Percentiles rank a stretch among this genome's conserved stretches.
Conservation (phyloP, 1,140 invertebrate genomes). For the Prorops nasuta region DNA sequence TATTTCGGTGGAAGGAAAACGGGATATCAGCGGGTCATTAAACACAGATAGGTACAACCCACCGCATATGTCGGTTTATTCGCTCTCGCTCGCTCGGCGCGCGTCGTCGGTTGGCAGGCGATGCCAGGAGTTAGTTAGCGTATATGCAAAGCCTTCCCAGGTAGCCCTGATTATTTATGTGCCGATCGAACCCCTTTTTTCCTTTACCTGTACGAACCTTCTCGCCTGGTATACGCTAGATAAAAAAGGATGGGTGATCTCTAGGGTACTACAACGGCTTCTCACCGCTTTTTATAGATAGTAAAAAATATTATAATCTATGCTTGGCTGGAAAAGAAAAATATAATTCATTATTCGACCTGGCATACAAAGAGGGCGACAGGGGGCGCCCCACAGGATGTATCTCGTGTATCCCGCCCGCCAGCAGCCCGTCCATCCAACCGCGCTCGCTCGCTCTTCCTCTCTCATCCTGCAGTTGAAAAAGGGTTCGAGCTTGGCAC, state of each 20-base stretch:
- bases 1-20: too few relatives aligned
- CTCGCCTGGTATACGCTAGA: background rate
- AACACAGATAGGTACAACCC: slow-evolving; percentile 36
- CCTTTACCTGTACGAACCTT: slow-evolving; percentile 15
- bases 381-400: slow-evolving; percentile 38
- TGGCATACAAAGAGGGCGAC: slow-evolving; percentile 45
- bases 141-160: slow-evolving; percentile 46
- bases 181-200: slow-evolving; percentile 21
- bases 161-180: slow-evolving; percentile 38
- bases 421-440: too few relatives aligned
- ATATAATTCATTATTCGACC: slow-evolving; percentile 55
- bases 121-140: slow-evolving; percentile 37
- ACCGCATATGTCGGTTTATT: slow-evolving; percentile 40
- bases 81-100: slow-evolving; percentile 15
- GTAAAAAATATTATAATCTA: slow-evolving; percentile 57
- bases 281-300: slow-evolving; percentile 46
- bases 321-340: slow-evolving; percentile 55
- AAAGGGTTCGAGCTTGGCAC: too few relatives aligned
- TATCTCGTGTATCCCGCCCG: slow-evolving; percentile 49
- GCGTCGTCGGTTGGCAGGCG: slow-evolving; percentile 12
- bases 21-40: slow-evolving; percentile 35
- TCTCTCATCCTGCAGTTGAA: too few relatives aligned
- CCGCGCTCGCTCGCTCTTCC: too few relatives aligned
- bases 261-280: slow-evolving; percentile 17
- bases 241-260: slow-evolving; percentile 12